Evolutionary conservation across 2,797 vertebrate genomes (phyloP).

Genomic region (Momotus momota): DNA sequence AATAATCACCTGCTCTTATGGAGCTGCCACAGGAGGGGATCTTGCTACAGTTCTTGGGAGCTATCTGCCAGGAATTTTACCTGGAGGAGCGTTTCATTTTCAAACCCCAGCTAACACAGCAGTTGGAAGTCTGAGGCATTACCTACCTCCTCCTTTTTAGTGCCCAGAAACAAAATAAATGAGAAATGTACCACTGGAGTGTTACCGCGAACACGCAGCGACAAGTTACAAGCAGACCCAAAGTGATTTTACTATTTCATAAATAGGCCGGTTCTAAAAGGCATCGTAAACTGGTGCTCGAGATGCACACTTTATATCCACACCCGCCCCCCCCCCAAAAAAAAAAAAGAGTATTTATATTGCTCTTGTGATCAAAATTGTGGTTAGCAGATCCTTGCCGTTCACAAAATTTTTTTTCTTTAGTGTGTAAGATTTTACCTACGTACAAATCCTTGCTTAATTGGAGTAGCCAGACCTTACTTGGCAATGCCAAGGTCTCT

Average conservation of each 20-base stretch:
- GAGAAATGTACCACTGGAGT: not conserved
- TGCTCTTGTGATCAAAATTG: not conserved
- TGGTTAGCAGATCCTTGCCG: not conserved
- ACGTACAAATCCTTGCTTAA: not conserved
- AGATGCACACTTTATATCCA: not conserved
- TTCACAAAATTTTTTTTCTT: not conserved
- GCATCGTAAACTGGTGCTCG: rapidly evolving
- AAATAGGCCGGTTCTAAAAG: not conserved
- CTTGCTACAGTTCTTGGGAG: not conserved
- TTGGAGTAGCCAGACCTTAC: not conserved
- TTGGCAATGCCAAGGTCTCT: not conserved
- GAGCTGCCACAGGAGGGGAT: not conserved
- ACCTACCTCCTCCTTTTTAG: not conserved
- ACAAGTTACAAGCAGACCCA: not conserved
- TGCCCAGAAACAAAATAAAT: not conserved
- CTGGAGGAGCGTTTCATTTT: not conserved
- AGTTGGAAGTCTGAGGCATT: not conserved
- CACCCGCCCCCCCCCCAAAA: too few relatives aligned
- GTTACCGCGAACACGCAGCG: not conserved
- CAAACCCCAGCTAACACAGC: not conserved
- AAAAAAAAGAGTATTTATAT: not conserved
- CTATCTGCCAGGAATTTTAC: not conserved
- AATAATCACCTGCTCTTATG: not conserved
- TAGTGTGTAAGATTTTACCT: not conserved
- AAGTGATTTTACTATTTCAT: not conserved